These are phyloP conservation scores for Agriopis aurantiaria DNA, from an alignment of 2,888 invertebrate genomes.

Conservation along the genomic window DNA sequence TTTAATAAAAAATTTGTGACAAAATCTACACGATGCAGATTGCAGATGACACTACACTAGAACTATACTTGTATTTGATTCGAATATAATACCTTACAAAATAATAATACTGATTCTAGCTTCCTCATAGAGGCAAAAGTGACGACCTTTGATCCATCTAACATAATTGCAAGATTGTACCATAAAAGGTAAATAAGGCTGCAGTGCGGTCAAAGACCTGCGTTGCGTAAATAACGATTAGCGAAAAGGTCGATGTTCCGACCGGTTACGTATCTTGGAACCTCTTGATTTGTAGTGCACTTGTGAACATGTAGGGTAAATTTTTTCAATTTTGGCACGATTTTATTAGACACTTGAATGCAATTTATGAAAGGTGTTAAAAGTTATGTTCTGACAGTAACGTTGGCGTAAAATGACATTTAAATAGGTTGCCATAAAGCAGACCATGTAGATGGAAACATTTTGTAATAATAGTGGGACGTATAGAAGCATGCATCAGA, in stretches of 20 bases:
- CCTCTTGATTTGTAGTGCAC: constrained; percentile 11
- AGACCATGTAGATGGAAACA: neutral
- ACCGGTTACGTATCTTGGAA: constrained; percentile 38
- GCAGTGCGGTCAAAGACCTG: constrained; percentile 41
- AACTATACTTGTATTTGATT: neutral
- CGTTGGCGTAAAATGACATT: neutral
- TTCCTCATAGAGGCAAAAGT: constrained; percentile 11
- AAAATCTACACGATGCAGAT: neutral
- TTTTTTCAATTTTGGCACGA: neutral
- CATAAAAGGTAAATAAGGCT: constrained; percentile 28
- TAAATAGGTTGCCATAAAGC: neutral
- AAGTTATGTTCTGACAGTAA: neutral
- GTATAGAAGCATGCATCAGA: neutral
- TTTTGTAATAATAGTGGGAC: neutral
- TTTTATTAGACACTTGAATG: neutral
- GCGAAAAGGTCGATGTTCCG: constrained; percentile 52
- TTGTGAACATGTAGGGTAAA: constrained; percentile 17
- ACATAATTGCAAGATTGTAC: constrained; percentile 14
- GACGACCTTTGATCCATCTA: constrained; percentile 4
- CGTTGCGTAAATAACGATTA: constrained; percentile 61
- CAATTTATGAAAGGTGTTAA: neutral
- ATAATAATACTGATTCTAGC: neutral
- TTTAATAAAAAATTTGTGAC: no score
- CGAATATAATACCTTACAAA: neutral
- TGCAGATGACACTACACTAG: neutral